A percentile compares a stretch with the other conserved stretches of the same genome.
These are phyloP conservation scores for Hippocampus zosterae DNA, from an alignment of 2,113 vertebrate species.

Conservation along the genomic window DNA sequence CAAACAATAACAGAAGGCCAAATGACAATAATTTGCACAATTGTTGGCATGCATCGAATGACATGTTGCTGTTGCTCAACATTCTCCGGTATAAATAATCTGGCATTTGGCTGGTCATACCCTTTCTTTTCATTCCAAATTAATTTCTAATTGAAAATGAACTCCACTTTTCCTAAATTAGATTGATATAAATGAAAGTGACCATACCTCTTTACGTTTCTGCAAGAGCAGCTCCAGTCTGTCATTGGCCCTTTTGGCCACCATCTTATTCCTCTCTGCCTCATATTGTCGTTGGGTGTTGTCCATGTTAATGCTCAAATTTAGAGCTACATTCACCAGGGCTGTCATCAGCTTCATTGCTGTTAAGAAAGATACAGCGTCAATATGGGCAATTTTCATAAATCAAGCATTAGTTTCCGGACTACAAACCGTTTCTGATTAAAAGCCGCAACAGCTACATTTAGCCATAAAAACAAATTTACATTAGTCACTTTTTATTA, in stretches of 20 bases:
- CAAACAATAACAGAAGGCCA: not conserved
- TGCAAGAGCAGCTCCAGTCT: slow-evolving; percentile 92
- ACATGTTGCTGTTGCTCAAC: not conserved
- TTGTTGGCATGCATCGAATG: not conserved
- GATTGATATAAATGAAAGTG: not conserved
- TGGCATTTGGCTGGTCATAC: not conserved
- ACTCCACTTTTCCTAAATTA: not conserved
- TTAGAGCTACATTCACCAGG: slow-evolving; percentile 97
- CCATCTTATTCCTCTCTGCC: slow-evolving; percentile 94
- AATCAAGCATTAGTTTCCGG: not conserved
- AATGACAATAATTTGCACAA: not conserved
- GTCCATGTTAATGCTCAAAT: slow-evolving; percentile 99
- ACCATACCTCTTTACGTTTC: slow-evolving; percentile 94
- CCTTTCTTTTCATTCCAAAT: not conserved
- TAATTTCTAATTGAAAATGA: not conserved
- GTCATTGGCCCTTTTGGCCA: slow-evolving; percentile 95
- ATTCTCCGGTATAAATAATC: not conserved
- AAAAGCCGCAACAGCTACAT: too few species aligned
- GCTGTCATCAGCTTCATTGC: slow-evolving; percentile 99
- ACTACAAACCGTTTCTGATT: too few species aligned
- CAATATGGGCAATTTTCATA: not conserved
- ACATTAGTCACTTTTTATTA: too few species aligned
- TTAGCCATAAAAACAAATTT: too few species aligned
- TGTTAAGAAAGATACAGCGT: slow-evolving; percentile 43
- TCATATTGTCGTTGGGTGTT: slow-evolving; percentile 98